Evolutionary conservation across 1,140 invertebrate genomes (phyloP), one percentile per base, ranked within the genome.

Genomic region (Spodoptera frugiperda): DNA sequence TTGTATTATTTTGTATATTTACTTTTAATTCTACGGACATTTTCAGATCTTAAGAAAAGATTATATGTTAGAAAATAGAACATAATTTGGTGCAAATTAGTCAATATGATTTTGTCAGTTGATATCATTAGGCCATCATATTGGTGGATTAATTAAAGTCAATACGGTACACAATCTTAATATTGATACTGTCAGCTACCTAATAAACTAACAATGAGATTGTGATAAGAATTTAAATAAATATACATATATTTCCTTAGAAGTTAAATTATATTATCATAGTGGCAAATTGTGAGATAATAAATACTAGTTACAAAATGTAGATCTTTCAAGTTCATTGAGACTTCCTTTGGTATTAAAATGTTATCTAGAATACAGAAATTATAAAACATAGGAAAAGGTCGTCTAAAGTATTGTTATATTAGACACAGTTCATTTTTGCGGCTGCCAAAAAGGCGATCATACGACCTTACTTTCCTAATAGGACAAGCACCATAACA

Each of bases 401-500:
- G 54, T 55, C 53, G 53, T 2, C 25, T 30, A 39, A 39, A 39
- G 8, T 10, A 39, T 39, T 9, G 5, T 39, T 39, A 39, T 10
- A 9, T 39, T 4, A 39, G 33, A 0, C 33, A 39, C 9, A 9
- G 6, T 10, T 39, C 6, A 39, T 25, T 25, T 25, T 6, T 39
- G 33, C 6, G 8, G 33, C 33, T 9, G 33, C 33, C 33, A 39
- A 51, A 51, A 11, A 46, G 15, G 44, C 33, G 11, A 44, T 61
- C 9, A 48, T 15, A 12, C 59, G 59, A 49, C 21, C 65, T 55
- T 14, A 39, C 6, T 53, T 12, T 21, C 33, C 68, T 71, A 44
- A 39, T 46, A 71, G 30, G 33, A 71, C 53, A 71, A 71, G 68
- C 68, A 71, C 51, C 68, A 55, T 71, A 39, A 39, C 8, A 39